These are phyloP conservation scores for Syrrhaptes paradoxus DNA, from an alignment of 2,113 vertebrate species.

Conservation along the genomic window DNA sequence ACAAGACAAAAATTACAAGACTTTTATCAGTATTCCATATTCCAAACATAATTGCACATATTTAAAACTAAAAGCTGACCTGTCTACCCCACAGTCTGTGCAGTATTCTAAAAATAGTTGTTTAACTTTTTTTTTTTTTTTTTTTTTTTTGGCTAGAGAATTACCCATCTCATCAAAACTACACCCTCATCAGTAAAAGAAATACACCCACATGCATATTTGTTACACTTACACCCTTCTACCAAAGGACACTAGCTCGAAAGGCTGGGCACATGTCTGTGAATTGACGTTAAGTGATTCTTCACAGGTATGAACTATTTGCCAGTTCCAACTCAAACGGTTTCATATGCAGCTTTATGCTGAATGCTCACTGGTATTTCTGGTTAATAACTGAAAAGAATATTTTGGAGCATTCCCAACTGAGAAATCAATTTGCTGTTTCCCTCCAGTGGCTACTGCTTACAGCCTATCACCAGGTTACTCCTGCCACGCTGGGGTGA, in stretches of 20 bases:
- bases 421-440: neutral
- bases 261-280: neutral
- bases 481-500: neutral
- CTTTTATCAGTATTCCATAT: neutral
- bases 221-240: neutral
- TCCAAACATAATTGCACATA: neutral
- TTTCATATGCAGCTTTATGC: neutral
- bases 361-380: neutral
- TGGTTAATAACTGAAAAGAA: neutral
- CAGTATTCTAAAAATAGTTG: neutral
- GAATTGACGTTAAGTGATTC: neutral
- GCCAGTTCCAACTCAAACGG: neutral
- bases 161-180: neutral
- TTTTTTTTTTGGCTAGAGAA: neutral
- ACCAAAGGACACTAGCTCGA: neutral
- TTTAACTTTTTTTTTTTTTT: neutral
- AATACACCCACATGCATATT: neutral
- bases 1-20: neutral
- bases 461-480: neutral
- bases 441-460: neutral
- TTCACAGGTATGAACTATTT: neutral
- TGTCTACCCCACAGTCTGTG: neutral
- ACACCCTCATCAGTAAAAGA: neutral
- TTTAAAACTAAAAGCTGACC: neutral
- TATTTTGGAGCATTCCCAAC: neutral